These are phyloP conservation scores for Serranus cabrilla DNA, from an alignment of 2,797 vertebrate genomes.

Conservation along the genomic window DNA sequence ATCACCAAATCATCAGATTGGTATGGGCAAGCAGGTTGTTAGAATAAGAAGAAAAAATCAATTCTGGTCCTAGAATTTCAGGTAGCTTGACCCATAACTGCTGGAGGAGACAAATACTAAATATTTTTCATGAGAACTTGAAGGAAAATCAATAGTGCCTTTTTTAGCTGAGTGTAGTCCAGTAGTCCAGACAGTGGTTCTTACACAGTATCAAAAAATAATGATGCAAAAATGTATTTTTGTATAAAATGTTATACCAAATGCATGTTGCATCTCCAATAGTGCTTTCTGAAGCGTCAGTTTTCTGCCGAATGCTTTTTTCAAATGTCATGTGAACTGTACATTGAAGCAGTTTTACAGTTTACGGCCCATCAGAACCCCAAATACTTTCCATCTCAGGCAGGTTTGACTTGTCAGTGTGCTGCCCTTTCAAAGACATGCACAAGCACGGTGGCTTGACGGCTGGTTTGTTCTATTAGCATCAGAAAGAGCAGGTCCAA, in stretches of 20 bases:
- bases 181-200: constrained; percentile 19
- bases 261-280: not conserved
- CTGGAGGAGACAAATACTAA: constrained; percentile 48
- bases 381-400: constrained; percentile 44
- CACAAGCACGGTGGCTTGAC: constrained; percentile 34
- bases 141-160: constrained; percentile 62
- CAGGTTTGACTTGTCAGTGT: constrained; percentile 59
- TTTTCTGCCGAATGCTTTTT: not conserved
- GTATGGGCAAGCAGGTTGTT: constrained; percentile 23
- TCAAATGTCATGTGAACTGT: not conserved
- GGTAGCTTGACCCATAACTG: constrained; percentile 47
- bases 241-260: constrained; percentile 4
- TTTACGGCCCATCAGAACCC: constrained; percentile 5
- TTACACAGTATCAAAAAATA: constrained; percentile 7
- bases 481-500: constrained; percentile 80
- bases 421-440: constrained; percentile 67
- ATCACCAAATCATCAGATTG: constrained; percentile 18
- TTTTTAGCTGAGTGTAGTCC: constrained; percentile 35
- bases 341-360: not conserved
- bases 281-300: not conserved
- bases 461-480: constrained; percentile 72
- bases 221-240: constrained; percentile 22
- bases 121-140: constrained; percentile 46
- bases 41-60: constrained; percentile 43
- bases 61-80: constrained; percentile 27